Base-by-base conservation (phyloP, 2,888 invertebrate genomes). In the Agonopterix subpropinquella region DNA sequence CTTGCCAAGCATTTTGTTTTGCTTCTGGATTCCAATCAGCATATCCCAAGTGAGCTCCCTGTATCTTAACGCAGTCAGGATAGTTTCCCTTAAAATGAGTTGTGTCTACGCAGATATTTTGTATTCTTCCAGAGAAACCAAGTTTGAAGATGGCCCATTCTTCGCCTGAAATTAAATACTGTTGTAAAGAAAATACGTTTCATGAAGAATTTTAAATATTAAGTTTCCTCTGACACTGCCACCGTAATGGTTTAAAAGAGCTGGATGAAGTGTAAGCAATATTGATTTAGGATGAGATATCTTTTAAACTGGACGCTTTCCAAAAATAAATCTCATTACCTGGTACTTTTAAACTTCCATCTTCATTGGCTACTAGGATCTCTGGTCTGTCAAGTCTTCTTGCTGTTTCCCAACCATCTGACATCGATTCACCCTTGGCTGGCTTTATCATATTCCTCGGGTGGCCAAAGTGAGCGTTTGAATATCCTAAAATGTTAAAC, bases 391-490 rank as follows among this genome's bases (percentile, higher is more conserved):
- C 91, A 4, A 90, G 71, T 47, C 91, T 76, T 48, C 92, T 73
- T 0, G 92, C 92, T 0, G 92, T 92, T 66, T 92, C 92, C 92
- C 92, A 92, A 0, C 92, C 92, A 54, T 92, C 92, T 0, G 85
- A 88, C 91, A 92, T 92, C 45, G 82, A 82, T 4, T 72, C 58
- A 36, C 90, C 85, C 52, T 80, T 83, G 48, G 79, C 80, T 0
- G 89, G 87, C 53, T 89, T 87, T 45, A 92, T 90, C 53, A 92
- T 77, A 60, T 92, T 92, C 15, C 86, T 79, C 0, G 92, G 92
- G 63, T 92, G 91, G 0, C 92, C 92, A 59, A 87, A 92, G 67
- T 92, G 92, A 3, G 92, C 92, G 60, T 92, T 91, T 28, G 91
- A 91, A 63, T 87, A 91, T 11, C 81, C 89, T 75, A 54, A 51